phyloP scores from a whole-genome alignment of 2,113 vertebrate genomes.

The Sebastes fasciatus region DNA sequence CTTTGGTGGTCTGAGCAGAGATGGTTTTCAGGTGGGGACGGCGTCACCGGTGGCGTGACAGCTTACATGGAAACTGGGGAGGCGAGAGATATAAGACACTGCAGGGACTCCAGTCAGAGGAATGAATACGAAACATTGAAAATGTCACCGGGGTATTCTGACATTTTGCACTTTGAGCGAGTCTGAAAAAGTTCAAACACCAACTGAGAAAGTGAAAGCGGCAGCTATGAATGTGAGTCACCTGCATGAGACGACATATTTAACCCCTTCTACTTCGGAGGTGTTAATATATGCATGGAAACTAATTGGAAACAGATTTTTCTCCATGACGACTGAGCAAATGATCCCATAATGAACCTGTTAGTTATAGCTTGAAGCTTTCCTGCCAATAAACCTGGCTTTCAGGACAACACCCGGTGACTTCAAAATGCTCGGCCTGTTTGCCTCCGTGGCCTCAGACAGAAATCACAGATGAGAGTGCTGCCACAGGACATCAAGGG shows the following conservation, averaged over 20 bases:
- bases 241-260: slow-evolving; percentile 32
- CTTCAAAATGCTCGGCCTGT: slow-evolving; percentile 16
- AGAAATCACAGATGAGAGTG: slow-evolving; percentile 57
- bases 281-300: slow-evolving; percentile 31
- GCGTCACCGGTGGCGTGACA: slow-evolving; percentile 56
- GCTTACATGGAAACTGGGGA: slow-evolving; percentile 51
- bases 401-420: neutral
- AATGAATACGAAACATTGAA: slow-evolving; percentile 65
- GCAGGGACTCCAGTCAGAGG: slow-evolving; percentile 60
- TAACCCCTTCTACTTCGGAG: slow-evolving; percentile 10
- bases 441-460: slow-evolving; percentile 20
- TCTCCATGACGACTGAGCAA: too few relatives aligned
- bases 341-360: neutral
- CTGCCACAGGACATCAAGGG: slow-evolving; percentile 47
- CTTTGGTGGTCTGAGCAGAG: slow-evolving; percentile 64
- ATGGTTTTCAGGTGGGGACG: slow-evolving; percentile 56
- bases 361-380: neutral
- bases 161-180: slow-evolving; percentile 52
- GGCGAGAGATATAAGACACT: slow-evolving; percentile 56
- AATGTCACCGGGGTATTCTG: slow-evolving; percentile 61
- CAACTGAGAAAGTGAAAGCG: slow-evolving; percentile 64
- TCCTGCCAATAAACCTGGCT: neutral
- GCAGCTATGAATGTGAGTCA: slow-evolving; percentile 69
- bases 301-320: neutral
- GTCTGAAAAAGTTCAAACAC: slow-evolving; percentile 71